Evolutionary conservation across 2,113 vertebrate species (phyloP).

Genomic region (Aspidoscelis tigris): DNA sequence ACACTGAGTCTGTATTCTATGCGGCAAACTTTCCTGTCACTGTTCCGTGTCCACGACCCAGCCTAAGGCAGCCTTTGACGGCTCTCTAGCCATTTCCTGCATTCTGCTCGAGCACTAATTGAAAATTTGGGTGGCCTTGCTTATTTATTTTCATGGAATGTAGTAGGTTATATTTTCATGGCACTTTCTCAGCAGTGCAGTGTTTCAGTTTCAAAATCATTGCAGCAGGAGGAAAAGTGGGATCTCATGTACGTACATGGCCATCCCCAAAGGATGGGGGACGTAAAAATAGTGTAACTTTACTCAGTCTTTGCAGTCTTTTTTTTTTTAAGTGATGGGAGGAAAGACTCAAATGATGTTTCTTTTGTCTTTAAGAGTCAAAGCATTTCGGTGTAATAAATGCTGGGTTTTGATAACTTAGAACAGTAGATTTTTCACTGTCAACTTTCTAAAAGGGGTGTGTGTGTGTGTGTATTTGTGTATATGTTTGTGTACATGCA

Average conservation of each 20-base stretch:
- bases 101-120: conserved; percentile 94
- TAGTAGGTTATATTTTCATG: conserved; percentile 96
- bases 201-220: conserved; percentile 85
- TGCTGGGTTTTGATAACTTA: conserved; percentile 42
- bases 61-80: conserved; percentile 82
- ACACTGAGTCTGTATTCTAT: conserved; percentile 73
- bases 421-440: conserved; percentile 4
- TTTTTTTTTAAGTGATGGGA: conserved; percentile 57
- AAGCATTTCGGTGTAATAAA: conserved; percentile 53
- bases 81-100: conserved; percentile 92
- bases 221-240: conserved; percentile 73
- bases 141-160: conserved; percentile 99
- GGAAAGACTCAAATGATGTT: conserved; percentile 42
- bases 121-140: conserved; percentile 99
- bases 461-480: not conserved
- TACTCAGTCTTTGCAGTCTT: conserved; percentile 63
- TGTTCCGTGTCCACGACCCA: conserved; percentile 77
- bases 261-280: conserved; percentile 37
- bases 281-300: conserved; percentile 33
- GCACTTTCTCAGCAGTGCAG: conserved; percentile 95
- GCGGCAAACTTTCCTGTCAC: conserved; percentile 79
- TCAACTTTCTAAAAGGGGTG: not conserved
- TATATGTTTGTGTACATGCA: too few relatives aligned
- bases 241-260: conserved; percentile 33
- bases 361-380: conserved; percentile 51